Percentiles rank a stretch among this genome's conserved stretches.
Conservation (phyloP, 2,888 invertebrate species). For the Leptogaster cylindrica region DNA sequence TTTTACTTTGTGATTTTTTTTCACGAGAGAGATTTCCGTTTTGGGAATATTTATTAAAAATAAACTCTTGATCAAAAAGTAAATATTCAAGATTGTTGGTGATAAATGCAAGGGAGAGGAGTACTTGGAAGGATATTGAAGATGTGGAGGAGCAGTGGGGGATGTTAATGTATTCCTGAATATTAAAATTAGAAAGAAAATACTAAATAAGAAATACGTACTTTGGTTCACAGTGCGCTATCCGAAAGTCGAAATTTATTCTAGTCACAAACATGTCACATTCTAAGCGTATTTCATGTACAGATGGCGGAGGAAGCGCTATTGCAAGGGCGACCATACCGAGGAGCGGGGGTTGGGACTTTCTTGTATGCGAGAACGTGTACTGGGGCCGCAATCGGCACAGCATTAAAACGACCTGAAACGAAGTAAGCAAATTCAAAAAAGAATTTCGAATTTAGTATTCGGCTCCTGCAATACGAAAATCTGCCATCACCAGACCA, state of each 20-base stretch:
- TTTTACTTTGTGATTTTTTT: slow-evolving; percentile 15
- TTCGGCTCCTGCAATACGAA: slow-evolving; percentile 8
- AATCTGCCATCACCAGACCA: neutral
- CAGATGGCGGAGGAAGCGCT: slow-evolving; percentile 94
- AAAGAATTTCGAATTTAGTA: too few species aligned
- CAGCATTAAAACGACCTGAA: slow-evolving; percentile 90
- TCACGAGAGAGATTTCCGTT: slow-evolving; percentile 29
- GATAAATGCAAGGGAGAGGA: slow-evolving; percentile 29
- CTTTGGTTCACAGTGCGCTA: slow-evolving; percentile 97
- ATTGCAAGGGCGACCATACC: slow-evolving; percentile 96
- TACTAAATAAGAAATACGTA: slow-evolving; percentile 62
- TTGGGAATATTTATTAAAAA: slow-evolving; percentile 39
- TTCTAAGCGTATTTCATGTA: slow-evolving; percentile 94
- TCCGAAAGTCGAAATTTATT: slow-evolving; percentile 93
- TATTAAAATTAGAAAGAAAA: slow-evolving; percentile 43
- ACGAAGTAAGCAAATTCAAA: too few species aligned
- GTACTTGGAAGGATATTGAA: too few species aligned
- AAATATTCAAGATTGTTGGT: slow-evolving; percentile 47
- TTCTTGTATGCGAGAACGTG: slow-evolving; percentile 88
- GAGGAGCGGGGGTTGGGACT: slow-evolving; percentile 83
- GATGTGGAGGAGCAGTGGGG: slow-evolving; percentile 15
- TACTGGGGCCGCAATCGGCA: slow-evolving; percentile 92
- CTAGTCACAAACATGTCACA: slow-evolving; percentile 96
- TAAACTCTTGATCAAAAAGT: slow-evolving; percentile 43
- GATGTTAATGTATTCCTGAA: slow-evolving; percentile 45